Conservation (phyloP, 2,888 invertebrate genomes). For the Hypomecis atomaria region DNA sequence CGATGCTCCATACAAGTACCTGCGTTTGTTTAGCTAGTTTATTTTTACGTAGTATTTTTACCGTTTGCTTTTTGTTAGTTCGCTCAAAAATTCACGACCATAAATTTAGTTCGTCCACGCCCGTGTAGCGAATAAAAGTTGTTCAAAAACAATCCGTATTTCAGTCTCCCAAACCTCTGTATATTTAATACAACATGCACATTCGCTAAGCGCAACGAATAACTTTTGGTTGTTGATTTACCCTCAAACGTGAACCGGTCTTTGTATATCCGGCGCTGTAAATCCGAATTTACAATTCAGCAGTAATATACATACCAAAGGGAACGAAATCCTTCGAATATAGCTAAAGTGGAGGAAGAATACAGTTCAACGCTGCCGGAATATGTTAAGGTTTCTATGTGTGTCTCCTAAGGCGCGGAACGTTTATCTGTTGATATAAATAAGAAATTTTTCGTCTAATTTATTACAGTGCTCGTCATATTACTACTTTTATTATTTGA, state of each 20-base stretch:
- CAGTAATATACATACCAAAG: slow-evolving; percentile 37
- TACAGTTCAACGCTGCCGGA: slow-evolving; percentile 11
- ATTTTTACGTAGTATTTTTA: background rate
- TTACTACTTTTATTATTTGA: too few species aligned
- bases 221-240: slow-evolving; percentile 40
- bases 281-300: slow-evolving; percentile 43
- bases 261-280: slow-evolving; percentile 35
- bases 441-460: too few species aligned
- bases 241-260: slow-evolving; percentile 35
- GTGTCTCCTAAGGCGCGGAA: background rate
- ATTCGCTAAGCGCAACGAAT: slow-evolving; percentile 38
- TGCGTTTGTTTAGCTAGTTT: background rate
- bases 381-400: slow-evolving; percentile 23
- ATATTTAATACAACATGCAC: slow-evolving; percentile 27
- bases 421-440: background rate
- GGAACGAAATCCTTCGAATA: slow-evolving; percentile 25
- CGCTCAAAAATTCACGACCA: slow-evolving; percentile 9
- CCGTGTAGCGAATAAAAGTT: slow-evolving; percentile 20
- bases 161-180: slow-evolving; percentile 17
- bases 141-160: slow-evolving; percentile 20
- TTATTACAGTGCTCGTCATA: too few species aligned
- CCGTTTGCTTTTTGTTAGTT: background rate
- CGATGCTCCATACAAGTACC: too few species aligned
- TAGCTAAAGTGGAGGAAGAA: slow-evolving; percentile 17
- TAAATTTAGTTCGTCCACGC: slow-evolving; percentile 24